Conservation (phyloP, 2,797 vertebrate genomes). For the Hippoglossus hippoglossus region DNA sequence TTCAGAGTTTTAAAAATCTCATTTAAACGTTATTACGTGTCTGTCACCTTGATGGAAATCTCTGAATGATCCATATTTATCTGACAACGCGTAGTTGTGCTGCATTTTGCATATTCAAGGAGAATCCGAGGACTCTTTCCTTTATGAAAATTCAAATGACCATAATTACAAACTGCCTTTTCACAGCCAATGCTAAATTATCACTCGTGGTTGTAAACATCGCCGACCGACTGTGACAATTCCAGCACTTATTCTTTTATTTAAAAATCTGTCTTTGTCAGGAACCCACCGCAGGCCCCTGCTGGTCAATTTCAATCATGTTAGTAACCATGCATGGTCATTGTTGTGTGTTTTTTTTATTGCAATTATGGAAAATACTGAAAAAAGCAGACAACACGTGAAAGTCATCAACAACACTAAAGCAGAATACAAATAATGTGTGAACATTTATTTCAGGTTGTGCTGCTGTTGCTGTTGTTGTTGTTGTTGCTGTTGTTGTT, state of each 20-base stretch:
- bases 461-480: neutral
- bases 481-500: too few relatives aligned
- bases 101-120: neutral
- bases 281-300: neutral
- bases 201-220: constrained; percentile 29
- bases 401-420: neutral
- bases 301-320: too few relatives aligned
- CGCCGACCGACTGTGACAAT: constrained; percentile 15
- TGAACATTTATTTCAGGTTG: constrained; percentile 12
- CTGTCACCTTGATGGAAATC: constrained; percentile 5
- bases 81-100: neutral
- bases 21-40: constrained; percentile 25
- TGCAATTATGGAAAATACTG: constrained; percentile 20
- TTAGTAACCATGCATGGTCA: too few relatives aligned
- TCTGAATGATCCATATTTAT: constrained; percentile 10
- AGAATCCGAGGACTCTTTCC: constrained; percentile 14
- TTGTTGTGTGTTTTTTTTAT: neutral
- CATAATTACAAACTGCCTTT: constrained; percentile 31
- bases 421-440: neutral
- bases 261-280: constrained; percentile 34
- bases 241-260: constrained; percentile 28
- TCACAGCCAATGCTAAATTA: constrained; percentile 26
- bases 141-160: neutral
- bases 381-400: neutral
- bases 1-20: constrained; percentile 5